A percentile compares a stretch with the other conserved stretches of the same genome.
Evolutionary conservation across 2,888 invertebrate species (phyloP).

Genomic region (Carabus problematicus): DNA sequence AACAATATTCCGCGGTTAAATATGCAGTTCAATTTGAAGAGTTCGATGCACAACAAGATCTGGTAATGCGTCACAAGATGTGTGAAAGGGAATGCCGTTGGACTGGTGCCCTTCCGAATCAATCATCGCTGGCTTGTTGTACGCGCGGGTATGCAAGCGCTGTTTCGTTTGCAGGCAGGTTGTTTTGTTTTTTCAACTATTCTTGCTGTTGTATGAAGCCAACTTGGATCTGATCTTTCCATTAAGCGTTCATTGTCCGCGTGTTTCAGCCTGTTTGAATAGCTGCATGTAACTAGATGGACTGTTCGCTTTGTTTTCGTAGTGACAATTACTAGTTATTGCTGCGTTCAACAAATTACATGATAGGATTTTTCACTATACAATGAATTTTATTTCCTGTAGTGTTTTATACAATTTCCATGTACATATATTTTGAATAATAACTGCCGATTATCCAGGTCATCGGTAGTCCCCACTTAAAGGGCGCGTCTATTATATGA

Average conservation of each 20-base stretch:
- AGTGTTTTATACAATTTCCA: too few relatives aligned
- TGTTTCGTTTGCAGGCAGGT: not conserved
- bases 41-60: not conserved
- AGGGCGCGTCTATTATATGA: too few relatives aligned
- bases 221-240: slow-evolving; percentile 12
- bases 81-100: slow-evolving; percentile 19
- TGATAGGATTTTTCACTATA: too few relatives aligned
- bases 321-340: too few relatives aligned
- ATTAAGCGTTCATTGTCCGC: slow-evolving; percentile 20
- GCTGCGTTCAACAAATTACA: too few relatives aligned
- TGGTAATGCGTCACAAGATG: slow-evolving; percentile 13
- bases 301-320: too few relatives aligned
- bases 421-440: too few relatives aligned
- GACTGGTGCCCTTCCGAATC: slow-evolving; percentile 12
- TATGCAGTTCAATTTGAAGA: too few relatives aligned
- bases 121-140: slow-evolving; percentile 4
- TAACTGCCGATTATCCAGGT: too few relatives aligned
- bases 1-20: too few relatives aligned
- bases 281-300: slow-evolving; percentile 4
- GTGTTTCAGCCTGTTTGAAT: slow-evolving; percentile 13
- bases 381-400: too few relatives aligned
- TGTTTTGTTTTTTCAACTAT: slow-evolving; percentile 11
- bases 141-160: not conserved
- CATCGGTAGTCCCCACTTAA: too few relatives aligned
- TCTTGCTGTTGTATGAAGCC: slow-evolving; percentile 10